phyloP scores from a whole-genome alignment of 2,113 vertebrate genomes.

The Brachypteracias leptosomus region DNA sequence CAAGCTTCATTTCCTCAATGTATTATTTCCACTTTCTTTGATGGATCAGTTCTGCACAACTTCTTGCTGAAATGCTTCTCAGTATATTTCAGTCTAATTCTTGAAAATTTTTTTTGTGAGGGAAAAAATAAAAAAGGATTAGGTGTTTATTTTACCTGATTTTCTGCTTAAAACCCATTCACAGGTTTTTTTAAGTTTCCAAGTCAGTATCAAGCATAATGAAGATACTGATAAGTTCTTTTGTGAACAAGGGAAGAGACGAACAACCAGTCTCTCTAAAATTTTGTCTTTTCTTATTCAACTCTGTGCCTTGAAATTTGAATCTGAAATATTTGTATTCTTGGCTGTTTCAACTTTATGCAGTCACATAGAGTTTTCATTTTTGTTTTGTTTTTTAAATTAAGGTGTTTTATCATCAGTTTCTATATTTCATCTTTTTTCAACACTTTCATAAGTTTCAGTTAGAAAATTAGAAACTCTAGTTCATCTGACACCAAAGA shows the following conservation, averaged over 20 bases:
- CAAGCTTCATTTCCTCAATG: background rate
- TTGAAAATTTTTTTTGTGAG: background rate
- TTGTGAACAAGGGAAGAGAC: background rate
- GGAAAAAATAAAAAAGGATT: background rate
- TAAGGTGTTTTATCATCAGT: background rate
- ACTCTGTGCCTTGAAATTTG: background rate
- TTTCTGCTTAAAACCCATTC: background rate
- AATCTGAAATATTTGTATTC: background rate
- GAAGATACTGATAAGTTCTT: background rate
- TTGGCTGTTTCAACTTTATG: background rate
- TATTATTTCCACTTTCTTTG: background rate
- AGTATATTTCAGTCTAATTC: background rate
- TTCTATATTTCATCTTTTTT: background rate
- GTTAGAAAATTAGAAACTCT: background rate
- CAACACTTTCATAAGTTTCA: background rate
- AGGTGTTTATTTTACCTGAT: background rate
- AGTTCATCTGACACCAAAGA: background rate
- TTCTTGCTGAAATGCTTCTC: background rate
- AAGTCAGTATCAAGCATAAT: background rate
- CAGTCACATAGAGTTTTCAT: background rate
- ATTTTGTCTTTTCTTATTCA: background rate
- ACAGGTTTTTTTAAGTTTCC: background rate
- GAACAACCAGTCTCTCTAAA: background rate
- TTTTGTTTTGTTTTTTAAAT: background rate
- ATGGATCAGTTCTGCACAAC: accelerated